phyloP scores from a whole-genome alignment of 2,888 invertebrate genomes.

The Periphyllus acericola region DNA sequence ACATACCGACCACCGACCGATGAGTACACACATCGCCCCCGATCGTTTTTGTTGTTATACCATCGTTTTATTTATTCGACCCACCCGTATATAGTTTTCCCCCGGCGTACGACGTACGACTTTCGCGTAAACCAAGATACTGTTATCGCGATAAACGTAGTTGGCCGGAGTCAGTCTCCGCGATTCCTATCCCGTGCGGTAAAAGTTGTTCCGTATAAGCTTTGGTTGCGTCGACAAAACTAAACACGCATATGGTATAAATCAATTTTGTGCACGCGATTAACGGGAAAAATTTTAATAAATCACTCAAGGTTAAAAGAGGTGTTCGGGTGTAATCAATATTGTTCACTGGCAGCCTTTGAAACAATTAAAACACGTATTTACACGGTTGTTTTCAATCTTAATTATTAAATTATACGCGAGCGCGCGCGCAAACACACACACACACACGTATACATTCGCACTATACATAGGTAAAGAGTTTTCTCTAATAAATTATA shows the following conservation, averaged over 20 bases:
- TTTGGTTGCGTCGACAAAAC: background rate
- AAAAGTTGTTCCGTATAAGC: background rate
- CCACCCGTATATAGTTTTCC: no score
- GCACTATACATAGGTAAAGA: background rate
- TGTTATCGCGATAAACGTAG: background rate
- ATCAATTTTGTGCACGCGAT: background rate
- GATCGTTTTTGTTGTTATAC: no score
- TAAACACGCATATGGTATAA: background rate
- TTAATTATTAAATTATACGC: background rate
- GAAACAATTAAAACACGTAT: background rate
- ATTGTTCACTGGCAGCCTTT: background rate
- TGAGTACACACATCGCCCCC: no score
- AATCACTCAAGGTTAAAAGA: slow-evolving; percentile 1
- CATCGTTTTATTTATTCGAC: no score
- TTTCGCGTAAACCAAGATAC: background rate
- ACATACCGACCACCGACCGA: no score
- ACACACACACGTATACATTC: no score
- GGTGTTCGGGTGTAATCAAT: background rate
- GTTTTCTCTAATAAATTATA: slow-evolving; percentile 23
- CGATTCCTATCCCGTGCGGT: background rate
- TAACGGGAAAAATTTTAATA: background rate
- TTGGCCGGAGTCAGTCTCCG: no score
- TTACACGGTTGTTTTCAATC: slow-evolving; percentile 4
- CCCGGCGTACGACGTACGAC: background rate
- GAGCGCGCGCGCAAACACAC: background rate